Conservation (phyloP, 2,888 invertebrate genomes). For the Parapristionchus giblindavisi region DNA sequence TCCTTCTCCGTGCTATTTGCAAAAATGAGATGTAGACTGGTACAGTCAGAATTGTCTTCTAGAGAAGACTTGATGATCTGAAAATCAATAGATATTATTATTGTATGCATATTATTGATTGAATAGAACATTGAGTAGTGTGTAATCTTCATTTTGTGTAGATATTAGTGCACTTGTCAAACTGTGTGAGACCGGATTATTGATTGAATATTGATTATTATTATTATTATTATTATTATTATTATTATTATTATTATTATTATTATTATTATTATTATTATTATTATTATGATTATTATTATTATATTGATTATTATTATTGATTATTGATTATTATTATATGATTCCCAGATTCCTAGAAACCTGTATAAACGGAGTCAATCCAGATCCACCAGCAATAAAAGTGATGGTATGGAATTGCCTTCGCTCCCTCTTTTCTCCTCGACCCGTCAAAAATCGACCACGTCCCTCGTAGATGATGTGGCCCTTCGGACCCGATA, state of each 20-base stretch:
- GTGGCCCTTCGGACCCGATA: slow-evolving; percentile 90
- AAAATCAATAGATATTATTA: too few species aligned
- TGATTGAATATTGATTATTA: too few species aligned
- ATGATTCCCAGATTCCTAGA: too few species aligned
- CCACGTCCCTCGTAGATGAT: slow-evolving; percentile 77
- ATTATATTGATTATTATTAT: too few species aligned
- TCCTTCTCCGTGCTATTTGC: slow-evolving; percentile 93
- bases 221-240: too few species aligned
- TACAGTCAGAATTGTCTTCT: slow-evolving; percentile 79
- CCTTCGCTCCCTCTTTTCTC: slow-evolving; percentile 85
- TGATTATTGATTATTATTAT: slow-evolving; percentile 73
- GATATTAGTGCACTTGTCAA: not conserved
- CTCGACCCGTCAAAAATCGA: slow-evolving; percentile 82
- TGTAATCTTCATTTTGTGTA: too few species aligned
- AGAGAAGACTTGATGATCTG: slow-evolving; percentile 78
- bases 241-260: too few species aligned
- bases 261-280: too few species aligned
- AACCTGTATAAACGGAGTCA: slow-evolving; percentile 93
- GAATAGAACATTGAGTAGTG: too few species aligned
- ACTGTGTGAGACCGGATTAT: not conserved
- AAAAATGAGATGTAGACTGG: slow-evolving; percentile 83
- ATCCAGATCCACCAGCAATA: slow-evolving; percentile 85
- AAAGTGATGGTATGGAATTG: slow-evolving; percentile 82
- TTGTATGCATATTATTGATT: too few species aligned
- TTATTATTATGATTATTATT: too few species aligned